Base-by-base conservation (phyloP, 2,797 vertebrate species). In the Sandelia bainsii region DNA sequence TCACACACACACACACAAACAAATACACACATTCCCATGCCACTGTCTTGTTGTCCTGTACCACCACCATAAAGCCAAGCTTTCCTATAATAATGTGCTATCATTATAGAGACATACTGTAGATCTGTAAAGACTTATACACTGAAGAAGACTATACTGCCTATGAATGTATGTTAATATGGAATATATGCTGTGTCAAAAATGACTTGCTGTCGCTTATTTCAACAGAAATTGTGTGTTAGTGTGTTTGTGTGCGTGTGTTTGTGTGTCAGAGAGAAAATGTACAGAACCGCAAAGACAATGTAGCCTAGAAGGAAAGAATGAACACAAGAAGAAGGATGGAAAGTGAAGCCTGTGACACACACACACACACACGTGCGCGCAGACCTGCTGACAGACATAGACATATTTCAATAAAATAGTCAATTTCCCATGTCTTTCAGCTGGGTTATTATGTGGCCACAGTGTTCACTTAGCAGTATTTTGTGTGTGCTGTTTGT, bases 101-200 rank as follows among this genome's bases (percentile, higher is more conserved):
- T 91, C 76, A 83, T 91, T 88, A 89, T 92, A 92, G 81, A 92
- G 85, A 90, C 90, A 93, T 78, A 79, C 89, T 89, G 84, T 95
- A 94, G 92, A 92, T 91, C 92, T 94, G 92, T 94, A 93, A 91
- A 92, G 89, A 93, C 90, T 86, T 94, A 92, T 93, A 95, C 94
- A 95, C 94, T 95, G 94, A 95, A 94, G 91, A 93, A 93, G 91
- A 93, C 86, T 92, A 91, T 94, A 93, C 90, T 95, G 94, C 93
- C 91, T 93, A 93, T 94, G 94, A 95, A 95, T 95, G 94, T 95
- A 94, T 91, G 89, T 91, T 93, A 89, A 93, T 89, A 86, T 76
- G 79, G 93, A 95, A 94, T 94, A 94, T 95, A 95, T 93, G 93
- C 87, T 91, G 89, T 94, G 90, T 93, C 85, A 87, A 93, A 42